Evolutionary conservation across 2,113 vertebrate genomes (phyloP).

Genomic region (Hemibagrus wyckioides): DNA sequence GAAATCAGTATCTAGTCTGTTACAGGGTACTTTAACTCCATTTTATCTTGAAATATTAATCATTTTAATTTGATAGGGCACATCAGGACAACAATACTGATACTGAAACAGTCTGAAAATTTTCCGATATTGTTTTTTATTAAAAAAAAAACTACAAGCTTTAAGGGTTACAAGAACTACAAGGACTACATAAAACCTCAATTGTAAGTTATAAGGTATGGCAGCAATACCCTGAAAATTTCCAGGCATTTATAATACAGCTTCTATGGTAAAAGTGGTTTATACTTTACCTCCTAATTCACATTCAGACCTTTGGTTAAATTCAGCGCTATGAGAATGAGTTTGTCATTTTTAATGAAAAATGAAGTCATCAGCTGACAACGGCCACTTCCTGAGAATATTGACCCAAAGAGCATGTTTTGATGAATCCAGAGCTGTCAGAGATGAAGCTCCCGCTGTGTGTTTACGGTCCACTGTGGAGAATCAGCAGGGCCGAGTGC

Average conservation of each 20-base stretch:
- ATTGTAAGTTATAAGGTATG: neutral
- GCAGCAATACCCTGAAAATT: neutral
- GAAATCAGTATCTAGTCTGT: neutral
- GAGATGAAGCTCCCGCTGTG: conserved; percentile 35
- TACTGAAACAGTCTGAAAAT: neutral
- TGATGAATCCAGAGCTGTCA: conserved; percentile 42
- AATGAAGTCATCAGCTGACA: conserved; percentile 37
- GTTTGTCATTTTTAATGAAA: conserved; percentile 27
- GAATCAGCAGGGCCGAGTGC: conserved; percentile 35
- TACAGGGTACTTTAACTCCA: neutral
- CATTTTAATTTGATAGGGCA: neutral
- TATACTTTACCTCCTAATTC: neutral
- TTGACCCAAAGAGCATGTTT: conserved; percentile 38
- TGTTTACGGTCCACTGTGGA: conserved; percentile 41
- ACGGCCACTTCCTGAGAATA: conserved; percentile 27
- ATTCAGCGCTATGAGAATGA: conserved; percentile 3
- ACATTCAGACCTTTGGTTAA: neutral
- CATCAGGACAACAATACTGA: neutral
- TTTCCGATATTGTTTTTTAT: too few species aligned
- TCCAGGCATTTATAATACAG: neutral
- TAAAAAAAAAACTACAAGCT: too few species aligned
- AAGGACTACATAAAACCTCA: neutral
- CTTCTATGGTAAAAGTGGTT: neutral
- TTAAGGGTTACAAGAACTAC: too few species aligned
- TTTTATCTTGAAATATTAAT: neutral